Evolutionary conservation across 1,140 invertebrate species (phyloP).

Genomic region (Chrysoperla carnea): DNA sequence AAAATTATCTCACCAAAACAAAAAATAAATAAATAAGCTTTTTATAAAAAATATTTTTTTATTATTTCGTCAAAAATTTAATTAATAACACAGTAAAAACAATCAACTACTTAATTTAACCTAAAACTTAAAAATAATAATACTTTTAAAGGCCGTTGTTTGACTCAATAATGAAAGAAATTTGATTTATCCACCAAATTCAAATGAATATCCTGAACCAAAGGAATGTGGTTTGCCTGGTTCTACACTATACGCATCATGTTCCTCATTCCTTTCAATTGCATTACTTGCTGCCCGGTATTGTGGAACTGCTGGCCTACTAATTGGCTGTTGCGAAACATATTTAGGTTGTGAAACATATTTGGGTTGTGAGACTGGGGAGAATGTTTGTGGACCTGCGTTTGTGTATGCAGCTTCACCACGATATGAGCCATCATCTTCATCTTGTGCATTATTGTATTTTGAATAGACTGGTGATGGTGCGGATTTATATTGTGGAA

Average conservation of each 20-base stretch:
- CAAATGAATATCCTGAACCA: constrained; percentile 37
- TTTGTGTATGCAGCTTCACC: neutral
- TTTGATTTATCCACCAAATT: constrained; percentile 17
- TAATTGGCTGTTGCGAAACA: too few species aligned
- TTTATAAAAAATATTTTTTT: too few species aligned
- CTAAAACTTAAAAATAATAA: too few species aligned
- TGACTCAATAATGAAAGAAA: neutral
- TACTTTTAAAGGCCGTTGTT: too few species aligned
- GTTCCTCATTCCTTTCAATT: too few species aligned
- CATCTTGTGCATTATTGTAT: too few species aligned
- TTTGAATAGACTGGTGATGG: constrained; percentile 2
- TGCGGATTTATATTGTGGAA: constrained; percentile 2
- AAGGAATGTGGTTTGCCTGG: constrained; percentile 31
- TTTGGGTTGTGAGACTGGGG: neutral
- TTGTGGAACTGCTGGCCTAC: neutral
- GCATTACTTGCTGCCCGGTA: neutral
- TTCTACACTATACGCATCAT: constrained; percentile 15
- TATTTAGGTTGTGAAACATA: neutral
- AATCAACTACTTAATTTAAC: too few species aligned
- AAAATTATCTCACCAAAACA: too few species aligned
- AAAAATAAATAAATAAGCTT: too few species aligned
- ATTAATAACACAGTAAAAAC: too few species aligned
- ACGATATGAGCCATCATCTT: neutral
- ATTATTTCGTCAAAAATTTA: too few species aligned
- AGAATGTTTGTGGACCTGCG: neutral